Conservation (phyloP, 2,113 vertebrate genomes). For the Eudyptes chrysolophus region DNA sequence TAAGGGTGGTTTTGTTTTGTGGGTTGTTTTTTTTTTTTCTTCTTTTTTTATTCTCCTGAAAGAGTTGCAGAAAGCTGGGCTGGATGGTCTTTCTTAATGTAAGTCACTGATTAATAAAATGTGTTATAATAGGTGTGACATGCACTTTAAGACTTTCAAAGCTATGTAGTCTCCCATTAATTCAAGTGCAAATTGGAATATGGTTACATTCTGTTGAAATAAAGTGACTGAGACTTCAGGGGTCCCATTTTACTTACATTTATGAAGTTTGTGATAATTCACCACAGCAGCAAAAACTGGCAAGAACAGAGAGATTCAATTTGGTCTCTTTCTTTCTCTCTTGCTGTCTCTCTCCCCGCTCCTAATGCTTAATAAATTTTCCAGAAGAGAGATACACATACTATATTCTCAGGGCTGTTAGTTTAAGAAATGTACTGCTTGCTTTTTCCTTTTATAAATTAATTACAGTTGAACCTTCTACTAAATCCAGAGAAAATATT, state of each 20-base stretch:
- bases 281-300: constrained; percentile 23
- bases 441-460: constrained; percentile 41
- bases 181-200: constrained; percentile 50
- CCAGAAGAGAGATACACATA: neutral
- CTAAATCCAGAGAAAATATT: neutral
- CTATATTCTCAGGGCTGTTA: neutral
- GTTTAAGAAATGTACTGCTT: constrained; percentile 42
- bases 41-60: neutral
- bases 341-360: neutral
- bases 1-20: neutral
- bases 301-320: constrained; percentile 59
- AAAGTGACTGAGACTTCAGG: constrained; percentile 60
- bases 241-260: constrained; percentile 24
- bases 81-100: constrained; percentile 27
- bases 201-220: constrained; percentile 53
- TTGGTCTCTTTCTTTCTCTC: neutral
- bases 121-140: constrained; percentile 48
- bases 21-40: accelerated
- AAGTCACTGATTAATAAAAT: constrained; percentile 60
- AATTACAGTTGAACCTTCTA: constrained; percentile 19
- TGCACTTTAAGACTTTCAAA: constrained; percentile 61
- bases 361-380: constrained; percentile 31
- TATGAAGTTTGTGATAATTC: constrained; percentile 44
- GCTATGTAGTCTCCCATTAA: constrained; percentile 36
- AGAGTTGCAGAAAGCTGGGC: neutral